Evolutionary conservation across 2,888 invertebrate genomes (phyloP), one percentile per base, ranked within the genome.

Genomic region (Lepidocyrtoides sp.): DNA sequence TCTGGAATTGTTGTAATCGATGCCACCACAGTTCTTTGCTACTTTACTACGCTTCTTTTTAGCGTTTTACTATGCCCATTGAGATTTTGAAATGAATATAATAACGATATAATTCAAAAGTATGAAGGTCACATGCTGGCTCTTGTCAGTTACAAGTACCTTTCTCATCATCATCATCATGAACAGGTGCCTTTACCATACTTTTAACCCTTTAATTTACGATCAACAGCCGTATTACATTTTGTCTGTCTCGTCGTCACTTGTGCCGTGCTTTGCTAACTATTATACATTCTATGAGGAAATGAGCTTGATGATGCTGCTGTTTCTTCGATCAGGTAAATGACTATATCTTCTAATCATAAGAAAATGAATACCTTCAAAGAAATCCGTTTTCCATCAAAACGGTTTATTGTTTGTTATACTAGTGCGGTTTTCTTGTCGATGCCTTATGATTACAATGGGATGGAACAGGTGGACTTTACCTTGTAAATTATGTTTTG

Each of bases 191-290:
- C 51, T 54, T 17, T 57, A 17, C 1, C 17, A n/a, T 57, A 57
- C 69, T 89, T 77, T 85, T 85, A 90, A 84, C 90, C 90, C 90
- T 90, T 90, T 84, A 84, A 90, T 90, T 89, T 89, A 63, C 44
- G 57, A 84, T 32, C 44, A 44, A 72, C 89, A 77, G 75, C 89
- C 89, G 89, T 89, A 10, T 44, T 60, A 12, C 17, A 7, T 23
- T 79, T 79, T 48, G 23, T 26, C 26, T 63, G 20, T 69, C 66
- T 83, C 20, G 60, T 20, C 17, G 29, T n/a, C n/a, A 17, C 17
- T 12, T 7, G 36, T 51, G 48, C 84, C 14, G 75, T 75, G 75
- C 75, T 20, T 26, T 75, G 48, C 72, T 44, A 14, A n/a, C 5
- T 44, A 44, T 36, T 10, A 7, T n/a, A n/a, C n/a, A n/a, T n/a